Conservation (phyloP, 2,888 invertebrate genomes). For the Dasypogon diadema region DNA sequence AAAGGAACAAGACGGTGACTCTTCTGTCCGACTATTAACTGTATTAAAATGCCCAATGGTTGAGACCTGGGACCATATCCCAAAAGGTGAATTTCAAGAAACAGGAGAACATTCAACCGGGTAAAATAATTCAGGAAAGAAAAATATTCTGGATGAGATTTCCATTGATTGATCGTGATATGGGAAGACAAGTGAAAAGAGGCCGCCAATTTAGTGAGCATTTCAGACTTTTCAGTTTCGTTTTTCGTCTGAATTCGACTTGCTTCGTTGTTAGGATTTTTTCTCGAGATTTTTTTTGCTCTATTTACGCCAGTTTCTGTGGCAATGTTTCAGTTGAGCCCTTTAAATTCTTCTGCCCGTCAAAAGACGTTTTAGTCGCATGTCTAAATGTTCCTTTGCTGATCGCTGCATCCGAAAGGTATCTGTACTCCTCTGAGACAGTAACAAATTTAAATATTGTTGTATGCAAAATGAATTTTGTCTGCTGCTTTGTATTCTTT, state of each 20-base stretch:
- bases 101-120: constrained; percentile 15
- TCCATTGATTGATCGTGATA: constrained; percentile 61
- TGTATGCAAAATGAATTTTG: constrained; percentile 35
- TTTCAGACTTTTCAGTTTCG: constrained; percentile 57
- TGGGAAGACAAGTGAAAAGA: constrained; percentile 58
- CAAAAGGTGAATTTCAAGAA: constrained; percentile 13
- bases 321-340: constrained; percentile 24
- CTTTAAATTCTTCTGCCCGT: constrained; percentile 24
- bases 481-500: constrained; percentile 11
- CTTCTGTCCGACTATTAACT: not conserved
- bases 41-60: not conserved
- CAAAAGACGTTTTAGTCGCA: constrained; percentile 28
- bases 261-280: constrained; percentile 52
- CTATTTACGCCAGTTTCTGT: constrained; percentile 10
- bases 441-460: constrained; percentile 32
- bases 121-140: constrained; percentile 51
- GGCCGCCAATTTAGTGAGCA: constrained; percentile 60
- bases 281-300: constrained; percentile 9
- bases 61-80: not conserved
- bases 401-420: constrained; percentile 66
- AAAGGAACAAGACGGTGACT: not conserved
- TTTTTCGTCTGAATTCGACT: constrained; percentile 54
- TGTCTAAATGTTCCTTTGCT: constrained; percentile 44
- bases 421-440: constrained; percentile 64
- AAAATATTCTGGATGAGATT: constrained; percentile 52